Evolutionary conservation across 2,797 vertebrate genomes (phyloP), one percentile per base, ranked within the genome.

Genomic region (Tachyglossus aculeatus): DNA sequence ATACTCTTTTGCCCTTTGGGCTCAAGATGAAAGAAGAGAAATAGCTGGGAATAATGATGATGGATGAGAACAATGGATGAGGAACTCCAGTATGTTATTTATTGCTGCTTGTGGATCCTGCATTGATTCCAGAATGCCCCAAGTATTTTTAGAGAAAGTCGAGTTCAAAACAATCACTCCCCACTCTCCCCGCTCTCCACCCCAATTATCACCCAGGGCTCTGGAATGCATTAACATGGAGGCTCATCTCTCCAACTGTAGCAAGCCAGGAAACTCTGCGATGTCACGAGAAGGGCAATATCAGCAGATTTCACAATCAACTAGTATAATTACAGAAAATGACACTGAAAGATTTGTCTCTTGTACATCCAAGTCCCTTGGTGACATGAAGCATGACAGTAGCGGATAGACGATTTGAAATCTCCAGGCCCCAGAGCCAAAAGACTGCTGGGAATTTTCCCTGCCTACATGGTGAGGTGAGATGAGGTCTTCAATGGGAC

Each of bases 211-310:
- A 72, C 45, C 52, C 82, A 41, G 14, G 12, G 37, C 34, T 2
- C 13, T n/a, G 22, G 50, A 63, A 64, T 22, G 47, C 55, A 10
- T 9, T 41, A 52, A 74, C 61, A 55, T 61, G 80, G 83, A 88
- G 86, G 74, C 76, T 85, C 86, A 88, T 80, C 83, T 71, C 82
- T 78, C 76, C 83, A 71, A 57, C 55, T 37, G 61, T 40, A 44
- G 7, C 25, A 72, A 68, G 29, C 61, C 80, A 34, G 58, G 86
- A 88, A 88, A 69, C 52, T 29, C 71, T 88, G 86, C 84, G 82
- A 69, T 68, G 37, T 25, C 11, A 0, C 6, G 40, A 74, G 38
- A 60, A 82, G 40, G 66, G 71, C 74, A 78, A 58, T 5, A 77
- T 78, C 72, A 68, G 43, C n/a, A n/a, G 39, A 61, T 80, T 82